These are phyloP conservation scores for Esox masquinongy DNA, from an alignment of 2,797 vertebrate genomes.

Conservation along the genomic window DNA sequence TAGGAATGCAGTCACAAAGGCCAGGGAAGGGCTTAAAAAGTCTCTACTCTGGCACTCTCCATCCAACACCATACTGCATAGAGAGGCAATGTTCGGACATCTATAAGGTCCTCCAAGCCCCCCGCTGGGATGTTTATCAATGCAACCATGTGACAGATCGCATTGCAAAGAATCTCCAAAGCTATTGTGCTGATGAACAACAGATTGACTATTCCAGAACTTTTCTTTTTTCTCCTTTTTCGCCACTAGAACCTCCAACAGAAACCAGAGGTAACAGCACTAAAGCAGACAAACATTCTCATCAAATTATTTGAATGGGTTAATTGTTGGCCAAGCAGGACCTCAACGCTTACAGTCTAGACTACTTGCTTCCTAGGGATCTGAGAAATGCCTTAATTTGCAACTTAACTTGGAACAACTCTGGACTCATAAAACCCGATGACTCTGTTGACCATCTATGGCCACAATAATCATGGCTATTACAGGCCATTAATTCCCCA, in stretches of 20 bases:
- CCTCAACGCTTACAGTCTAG: not conserved
- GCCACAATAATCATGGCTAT: not conserved
- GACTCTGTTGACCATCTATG: not conserved
- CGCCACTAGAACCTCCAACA: not conserved
- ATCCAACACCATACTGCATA: constrained; percentile 1
- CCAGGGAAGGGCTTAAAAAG: not conserved
- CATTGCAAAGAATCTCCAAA: constrained; percentile 50
- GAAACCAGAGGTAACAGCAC: not conserved
- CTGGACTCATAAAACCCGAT: not conserved
- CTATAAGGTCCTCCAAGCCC: constrained; percentile 20
- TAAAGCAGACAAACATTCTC: not conserved
- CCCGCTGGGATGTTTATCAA: constrained; percentile 36
- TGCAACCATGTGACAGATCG: constrained; percentile 44
- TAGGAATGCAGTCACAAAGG: constrained; percentile 8
- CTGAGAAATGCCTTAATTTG: not conserved
- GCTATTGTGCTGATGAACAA: constrained; percentile 59
- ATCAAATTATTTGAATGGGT: not conserved
- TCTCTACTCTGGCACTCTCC: not conserved
- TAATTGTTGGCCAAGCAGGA: not conserved
- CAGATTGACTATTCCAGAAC: constrained; percentile 56
- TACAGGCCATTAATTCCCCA: not conserved
- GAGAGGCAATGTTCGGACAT: constrained; percentile 27
- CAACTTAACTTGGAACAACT: not conserved
- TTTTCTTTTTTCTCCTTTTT: not conserved
- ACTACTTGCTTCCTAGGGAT: not conserved